Conservation (phyloP, 2,888 invertebrate species). For the Macaria liturata region DNA sequence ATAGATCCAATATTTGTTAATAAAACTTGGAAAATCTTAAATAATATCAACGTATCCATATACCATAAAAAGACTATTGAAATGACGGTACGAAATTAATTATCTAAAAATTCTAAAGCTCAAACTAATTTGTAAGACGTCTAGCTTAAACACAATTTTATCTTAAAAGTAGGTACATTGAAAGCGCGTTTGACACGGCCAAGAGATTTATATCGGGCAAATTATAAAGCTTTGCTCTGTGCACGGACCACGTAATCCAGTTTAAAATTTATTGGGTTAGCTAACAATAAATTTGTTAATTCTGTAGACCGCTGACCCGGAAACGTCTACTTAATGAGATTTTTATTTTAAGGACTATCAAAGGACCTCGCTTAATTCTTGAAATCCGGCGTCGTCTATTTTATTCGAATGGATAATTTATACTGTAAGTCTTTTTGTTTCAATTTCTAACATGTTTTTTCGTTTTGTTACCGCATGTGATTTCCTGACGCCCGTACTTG, state of each 20-base stretch:
- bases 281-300: conserved; percentile 78
- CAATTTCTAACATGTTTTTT: conserved; percentile 33
- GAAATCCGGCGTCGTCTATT: conserved; percentile 38
- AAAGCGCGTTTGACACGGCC: conserved; percentile 59
- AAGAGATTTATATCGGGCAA: conserved; percentile 74
- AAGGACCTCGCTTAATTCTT: conserved; percentile 48
- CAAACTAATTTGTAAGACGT: conserved; percentile 29
- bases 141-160: conserved; percentile 33
- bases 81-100: too few relatives aligned
- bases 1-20: too few relatives aligned
- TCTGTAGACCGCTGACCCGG: conserved; percentile 73
- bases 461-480: conserved; percentile 55
- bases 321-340: conserved; percentile 68
- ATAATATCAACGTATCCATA: too few relatives aligned
- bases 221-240: conserved; percentile 78
- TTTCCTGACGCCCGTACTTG: conserved; percentile 32
- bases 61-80: too few relatives aligned
- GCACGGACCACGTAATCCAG: conserved; percentile 75
- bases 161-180: conserved; percentile 43
- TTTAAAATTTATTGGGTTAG: conserved; percentile 80
- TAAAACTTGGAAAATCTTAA: too few relatives aligned
- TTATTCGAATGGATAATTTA: conserved; percentile 23
- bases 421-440: conserved; percentile 24
- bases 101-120: conserved; percentile 4
- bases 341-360: conserved; percentile 60